phyloP scores from a whole-genome alignment of 2,797 vertebrate species.

The Gymnodraco acuticeps region DNA sequence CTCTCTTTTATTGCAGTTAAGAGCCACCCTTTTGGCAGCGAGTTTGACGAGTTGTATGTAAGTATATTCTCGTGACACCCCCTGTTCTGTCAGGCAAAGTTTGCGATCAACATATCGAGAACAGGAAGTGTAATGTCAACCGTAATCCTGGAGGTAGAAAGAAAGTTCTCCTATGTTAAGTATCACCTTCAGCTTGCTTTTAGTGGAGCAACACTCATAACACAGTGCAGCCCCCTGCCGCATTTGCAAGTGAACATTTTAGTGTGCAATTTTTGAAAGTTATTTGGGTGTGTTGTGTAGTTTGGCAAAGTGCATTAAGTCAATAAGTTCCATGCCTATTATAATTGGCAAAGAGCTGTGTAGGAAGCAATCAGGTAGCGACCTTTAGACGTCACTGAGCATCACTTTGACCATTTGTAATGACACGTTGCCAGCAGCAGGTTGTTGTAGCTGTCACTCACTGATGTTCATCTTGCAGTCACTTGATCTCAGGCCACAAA shows the following conservation, averaged over 20 bases:
- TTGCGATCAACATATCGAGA: not conserved
- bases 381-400: no score
- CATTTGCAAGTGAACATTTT: not conserved
- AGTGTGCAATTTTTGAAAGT: not conserved
- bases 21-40: conserved; percentile 85
- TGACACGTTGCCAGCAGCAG: not conserved
- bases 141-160: not conserved
- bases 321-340: not conserved
- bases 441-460: no score
- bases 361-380: not conserved
- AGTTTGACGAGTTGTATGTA: conserved; percentile 87
- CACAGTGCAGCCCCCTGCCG: no score
- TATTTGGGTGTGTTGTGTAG: not conserved
- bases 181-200: not conserved
- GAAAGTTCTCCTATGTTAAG: not conserved
- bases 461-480: not conserved
- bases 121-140: not conserved
- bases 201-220: not conserved
- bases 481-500: not conserved
- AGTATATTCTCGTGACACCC: conserved; percentile 75
- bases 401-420: not conserved
- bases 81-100: not conserved
- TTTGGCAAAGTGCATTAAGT: not conserved
- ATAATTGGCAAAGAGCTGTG: not conserved
- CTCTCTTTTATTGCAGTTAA: conserved; percentile 82